Conservation (phyloP, 2,113 vertebrate species). For the Pipra filicauda region DNA sequence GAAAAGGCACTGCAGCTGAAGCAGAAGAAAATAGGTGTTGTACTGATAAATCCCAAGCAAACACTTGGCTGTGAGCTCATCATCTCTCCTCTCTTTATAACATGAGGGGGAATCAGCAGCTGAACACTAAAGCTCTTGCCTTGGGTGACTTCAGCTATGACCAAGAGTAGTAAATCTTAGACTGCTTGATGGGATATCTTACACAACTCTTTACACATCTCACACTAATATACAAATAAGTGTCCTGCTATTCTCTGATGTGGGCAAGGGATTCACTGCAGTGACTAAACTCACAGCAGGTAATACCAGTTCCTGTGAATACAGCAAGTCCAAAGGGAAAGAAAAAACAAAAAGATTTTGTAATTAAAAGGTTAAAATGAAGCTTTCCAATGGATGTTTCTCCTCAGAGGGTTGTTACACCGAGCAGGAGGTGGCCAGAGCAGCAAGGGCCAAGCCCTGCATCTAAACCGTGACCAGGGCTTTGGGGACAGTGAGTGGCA, state of each 20-base stretch:
- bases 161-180: not conserved
- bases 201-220: not conserved
- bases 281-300: not conserved
- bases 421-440: not conserved
- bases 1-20: not conserved
- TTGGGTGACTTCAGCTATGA: not conserved
- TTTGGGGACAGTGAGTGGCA: not conserved
- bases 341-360: not conserved
- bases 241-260: not conserved
- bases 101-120: not conserved
- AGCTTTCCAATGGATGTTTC: not conserved
- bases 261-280: not conserved
- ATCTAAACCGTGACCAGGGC: fast-evolving
- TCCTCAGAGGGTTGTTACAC: not conserved
- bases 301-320: not conserved
- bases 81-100: not conserved
- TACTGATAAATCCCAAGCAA: not conserved
- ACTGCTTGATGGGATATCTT: not conserved
- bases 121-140: not conserved
- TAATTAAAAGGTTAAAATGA: not conserved
- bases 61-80: not conserved
- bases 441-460: not conserved
- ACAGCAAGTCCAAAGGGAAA: not conserved
- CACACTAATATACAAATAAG: not conserved
- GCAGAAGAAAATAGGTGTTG: too few species aligned